These are phyloP conservation scores for Morelia viridis DNA, from an alignment of 2,797 vertebrate species.

Conservation along the genomic window DNA sequence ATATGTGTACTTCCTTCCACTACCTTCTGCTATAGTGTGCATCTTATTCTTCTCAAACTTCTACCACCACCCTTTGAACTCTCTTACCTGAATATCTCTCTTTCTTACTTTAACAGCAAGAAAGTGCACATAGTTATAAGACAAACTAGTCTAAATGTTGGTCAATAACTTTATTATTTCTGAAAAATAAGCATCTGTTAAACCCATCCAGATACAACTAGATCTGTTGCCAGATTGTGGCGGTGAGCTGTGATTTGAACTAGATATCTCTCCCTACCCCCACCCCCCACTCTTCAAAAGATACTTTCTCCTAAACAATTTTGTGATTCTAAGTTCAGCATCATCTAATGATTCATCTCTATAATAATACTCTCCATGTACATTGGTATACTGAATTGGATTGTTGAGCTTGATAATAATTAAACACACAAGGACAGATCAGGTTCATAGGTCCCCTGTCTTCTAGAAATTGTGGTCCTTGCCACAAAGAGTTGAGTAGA, in stretches of 20 bases:
- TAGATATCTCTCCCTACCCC: background rate
- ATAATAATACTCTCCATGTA: background rate
- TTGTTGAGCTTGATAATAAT: slow-evolving; percentile 51
- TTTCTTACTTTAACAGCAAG: slow-evolving; percentile 50
- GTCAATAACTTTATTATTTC: background rate
- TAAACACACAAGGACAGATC: slow-evolving; percentile 69
- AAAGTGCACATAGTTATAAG: slow-evolving; percentile 29
- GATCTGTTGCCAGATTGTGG: background rate
- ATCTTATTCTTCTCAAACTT: background rate
- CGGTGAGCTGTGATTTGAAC: background rate
- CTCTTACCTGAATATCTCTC: slow-evolving; percentile 32
- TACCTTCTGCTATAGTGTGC: background rate
- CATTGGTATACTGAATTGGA: slow-evolving; percentile 16
- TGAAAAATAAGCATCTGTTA: background rate
- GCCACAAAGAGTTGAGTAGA: slow-evolving; percentile 66
- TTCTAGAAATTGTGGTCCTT: slow-evolving; percentile 67
- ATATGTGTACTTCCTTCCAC: background rate
- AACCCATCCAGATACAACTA: background rate
- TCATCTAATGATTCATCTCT: background rate
- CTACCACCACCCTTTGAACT: background rate
- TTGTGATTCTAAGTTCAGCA: background rate
- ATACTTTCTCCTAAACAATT: background rate
- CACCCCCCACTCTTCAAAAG: background rate
- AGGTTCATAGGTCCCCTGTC: slow-evolving; percentile 65
- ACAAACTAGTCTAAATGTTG: no score